A percentile compares a stretch with the other conserved stretches of the same genome.
Conservation (phyloP, 2,888 invertebrate genomes). For the Melieria omissa region DNA sequence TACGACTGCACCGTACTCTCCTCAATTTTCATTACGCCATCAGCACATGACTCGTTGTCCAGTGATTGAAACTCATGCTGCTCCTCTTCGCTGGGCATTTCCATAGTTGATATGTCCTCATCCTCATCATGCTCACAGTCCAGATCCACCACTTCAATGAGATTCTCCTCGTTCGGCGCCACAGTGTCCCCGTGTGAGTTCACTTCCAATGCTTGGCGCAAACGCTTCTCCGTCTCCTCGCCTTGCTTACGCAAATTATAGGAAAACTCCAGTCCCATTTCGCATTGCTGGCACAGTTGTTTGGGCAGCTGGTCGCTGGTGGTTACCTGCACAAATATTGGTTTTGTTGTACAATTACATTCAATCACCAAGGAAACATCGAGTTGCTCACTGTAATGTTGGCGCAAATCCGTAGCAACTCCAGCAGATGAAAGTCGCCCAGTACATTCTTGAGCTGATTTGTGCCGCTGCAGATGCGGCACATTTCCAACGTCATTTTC, state of each 20-base stretch:
- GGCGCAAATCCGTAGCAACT: conserved; percentile 48
- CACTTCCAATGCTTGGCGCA: conserved; percentile 31
- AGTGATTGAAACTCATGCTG: neutral
- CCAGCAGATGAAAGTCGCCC: conserved; percentile 43
- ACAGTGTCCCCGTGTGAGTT: neutral
- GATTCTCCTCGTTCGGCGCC: neutral
- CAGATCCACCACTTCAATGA: neutral
- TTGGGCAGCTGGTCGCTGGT: conserved; percentile 46
- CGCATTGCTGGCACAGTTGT: conserved; percentile 47
- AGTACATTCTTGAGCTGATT: conserved; percentile 44
- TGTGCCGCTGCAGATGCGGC: conserved; percentile 49
- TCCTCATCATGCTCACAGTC: neutral
- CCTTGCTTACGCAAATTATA: conserved; percentile 48
- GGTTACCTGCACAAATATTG: conserved; percentile 40
- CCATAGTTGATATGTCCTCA: neutral
- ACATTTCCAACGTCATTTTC: conserved; percentile 36
- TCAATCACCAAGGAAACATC: neutral
- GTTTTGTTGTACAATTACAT: neutral
- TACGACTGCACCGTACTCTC: too few species aligned
- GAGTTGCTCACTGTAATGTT: conserved; percentile 44
- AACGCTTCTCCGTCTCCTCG: conserved; percentile 46
- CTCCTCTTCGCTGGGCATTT: neutral
- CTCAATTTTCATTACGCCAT: too few species aligned
- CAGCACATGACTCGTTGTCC: neutral
- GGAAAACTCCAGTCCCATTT: conserved; percentile 46